Evolutionary conservation across 2,797 vertebrate genomes (phyloP), one percentile per base, ranked within the genome.

Genomic region (Melanotaenia parkinsoni): DNA sequence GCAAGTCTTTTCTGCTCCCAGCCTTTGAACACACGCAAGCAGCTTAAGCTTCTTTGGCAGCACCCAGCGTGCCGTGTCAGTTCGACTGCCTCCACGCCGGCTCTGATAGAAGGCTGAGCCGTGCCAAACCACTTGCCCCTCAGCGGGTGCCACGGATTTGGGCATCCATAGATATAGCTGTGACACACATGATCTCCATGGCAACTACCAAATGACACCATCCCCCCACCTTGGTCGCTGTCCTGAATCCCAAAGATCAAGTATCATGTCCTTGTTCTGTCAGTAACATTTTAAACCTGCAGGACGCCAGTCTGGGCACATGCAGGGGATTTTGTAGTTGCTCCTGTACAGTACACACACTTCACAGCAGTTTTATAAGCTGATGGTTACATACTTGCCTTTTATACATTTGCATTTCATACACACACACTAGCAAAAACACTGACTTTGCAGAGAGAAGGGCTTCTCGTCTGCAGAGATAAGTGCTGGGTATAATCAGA

Each of bases 161-260:
- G 78, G 66, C 74, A 68, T 75, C 79, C 77, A 66, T 53, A 24
- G 61, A 86, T 80, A 87, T 82, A 81, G 68, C 79, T 63, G 37
- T 60, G 71, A 76, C 70, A 13, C 70, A 58, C 77, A 65, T 72
- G 70, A 68, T 83, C 73, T 6, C 85, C 76, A 87, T 62, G 74
- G 81, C 73, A 75, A 89, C 89, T 86, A 79, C 82, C 82, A 82
- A 83, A 80, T 79, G 74, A 79, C 88, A 78, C 68, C 66, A 20
- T 53, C 72, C 30, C 58, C 57, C 75, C 43, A 5, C 75, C 56
- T 5, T 14, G 37, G 32, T 32, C 16, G 18, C 56, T 16, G 20
- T 68, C 72, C 51, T 66, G 51, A 80, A 65, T 45, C 58, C 58
- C 67, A 79, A 89, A 90, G 89, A 86, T 91, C 79, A 79, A 20